Base-by-base conservation (phyloP, 2,113 vertebrate genomes). In the Lathamus discolor region DNA sequence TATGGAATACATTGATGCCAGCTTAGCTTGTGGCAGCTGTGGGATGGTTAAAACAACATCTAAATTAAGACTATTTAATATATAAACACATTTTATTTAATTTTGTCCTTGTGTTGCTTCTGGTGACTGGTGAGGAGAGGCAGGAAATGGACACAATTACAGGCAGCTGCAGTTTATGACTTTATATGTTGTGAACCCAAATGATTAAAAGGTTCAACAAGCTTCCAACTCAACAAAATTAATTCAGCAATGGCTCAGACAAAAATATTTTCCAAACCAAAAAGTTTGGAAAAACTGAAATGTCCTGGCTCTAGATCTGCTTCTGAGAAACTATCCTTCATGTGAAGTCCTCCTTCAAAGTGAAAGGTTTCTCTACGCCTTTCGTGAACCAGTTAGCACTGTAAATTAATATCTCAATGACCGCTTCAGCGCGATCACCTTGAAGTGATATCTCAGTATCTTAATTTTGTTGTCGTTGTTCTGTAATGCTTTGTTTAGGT, bases 81-180 rank as follows among this genome's bases (percentile, higher is more conserved):
- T n/a, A 57, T 48, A 74, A 96, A 77, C 17, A 67, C 7, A 6
- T 67, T 91, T 84, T 74, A 39, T 83, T 91, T 84, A 57, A 33
- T 95, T 90, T 91, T 95, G 11, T 54, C 25, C 13, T 80, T 95
- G 46, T 51, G 10, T 77, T 86, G 41, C 46, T 88, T 90, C 43
- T 59, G 76, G 49, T 74, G 28, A 22, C 54, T 74, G 27, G 4
- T 49, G 51, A 92, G 73, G 18, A 84, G 62, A 84, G 52, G 61
- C 62, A 91, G 88, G 48, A 95, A 90, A 84, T 76, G 37, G 46
- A 35, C 67, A 73, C 86, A 96, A 92, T 78, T 82, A n/a, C 16
- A 64, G 55, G 66, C 57, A 81, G 44, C 51, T 75, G 41, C 13
- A 14, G 20, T 80, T 93, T 80, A 49, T 79, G 49, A 51, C 29